These are phyloP conservation scores for Callipepla squamata DNA, from an alignment of 2,113 vertebrate genomes.

Conservation along the genomic window DNA sequence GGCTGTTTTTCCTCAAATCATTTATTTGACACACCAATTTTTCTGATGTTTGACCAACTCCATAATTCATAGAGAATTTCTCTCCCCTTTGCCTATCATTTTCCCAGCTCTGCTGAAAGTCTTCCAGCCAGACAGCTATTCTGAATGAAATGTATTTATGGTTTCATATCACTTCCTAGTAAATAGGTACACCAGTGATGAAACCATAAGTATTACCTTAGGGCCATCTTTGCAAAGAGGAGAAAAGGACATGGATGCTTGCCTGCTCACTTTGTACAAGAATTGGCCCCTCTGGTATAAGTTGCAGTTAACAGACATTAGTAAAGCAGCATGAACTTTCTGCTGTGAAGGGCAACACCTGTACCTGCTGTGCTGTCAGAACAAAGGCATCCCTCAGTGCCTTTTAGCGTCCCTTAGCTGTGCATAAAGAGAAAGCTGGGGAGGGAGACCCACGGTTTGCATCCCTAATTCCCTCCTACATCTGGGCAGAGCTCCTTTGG, in stretches of 20 bases:
- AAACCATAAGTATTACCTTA: neutral
- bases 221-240: neutral
- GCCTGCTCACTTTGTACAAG: neutral
- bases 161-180: neutral
- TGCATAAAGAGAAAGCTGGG: neutral
- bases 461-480: neutral
- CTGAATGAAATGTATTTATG: constrained; percentile 22
- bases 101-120: constrained; percentile 36
- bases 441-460: neutral
- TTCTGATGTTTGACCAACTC: constrained; percentile 41
- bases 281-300: neutral
- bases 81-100: neutral
- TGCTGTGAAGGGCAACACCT: constrained; percentile 17
- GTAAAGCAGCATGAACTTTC: neutral
- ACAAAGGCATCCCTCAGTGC: neutral
- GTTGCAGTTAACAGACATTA: neutral
- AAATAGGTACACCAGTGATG: neutral
- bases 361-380: constrained; percentile 2
- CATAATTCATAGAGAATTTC: constrained; percentile 34
- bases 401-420: neutral
- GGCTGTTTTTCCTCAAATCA: constrained; percentile 36
- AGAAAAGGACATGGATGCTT: constrained; percentile 4
- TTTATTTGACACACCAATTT: constrained; percentile 53
- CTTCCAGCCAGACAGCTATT: constrained; percentile 35
- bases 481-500: neutral